phyloP scores from a whole-genome alignment of 2,888 invertebrate genomes.

The Cynaeus angustus region DNA sequence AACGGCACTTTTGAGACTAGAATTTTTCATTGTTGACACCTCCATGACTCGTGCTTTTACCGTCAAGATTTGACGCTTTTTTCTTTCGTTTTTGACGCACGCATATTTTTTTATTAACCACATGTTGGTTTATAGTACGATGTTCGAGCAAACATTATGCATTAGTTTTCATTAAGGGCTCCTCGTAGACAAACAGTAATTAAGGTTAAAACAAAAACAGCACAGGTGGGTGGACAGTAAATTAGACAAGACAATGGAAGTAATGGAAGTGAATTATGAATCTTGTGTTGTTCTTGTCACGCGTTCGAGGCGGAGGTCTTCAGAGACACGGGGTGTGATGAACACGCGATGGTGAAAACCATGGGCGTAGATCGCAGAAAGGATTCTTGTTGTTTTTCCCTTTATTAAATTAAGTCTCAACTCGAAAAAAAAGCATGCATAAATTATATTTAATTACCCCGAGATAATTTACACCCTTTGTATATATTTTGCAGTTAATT shows the following conservation, averaged over 20 bases:
- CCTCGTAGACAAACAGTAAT: constrained; percentile 54
- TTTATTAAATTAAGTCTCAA: constrained; percentile 42
- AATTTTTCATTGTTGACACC: constrained; percentile 25
- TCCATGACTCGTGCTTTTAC: constrained; percentile 24
- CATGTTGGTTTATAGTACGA: constrained; percentile 30
- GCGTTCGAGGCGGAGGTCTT: constrained; percentile 54
- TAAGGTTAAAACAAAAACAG: constrained; percentile 52
- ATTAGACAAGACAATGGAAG: constrained; percentile 50
- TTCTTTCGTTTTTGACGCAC: not conserved
- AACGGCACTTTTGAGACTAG: constrained; percentile 35
- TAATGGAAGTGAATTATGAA: constrained; percentile 60
- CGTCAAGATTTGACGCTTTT: constrained; percentile 8
- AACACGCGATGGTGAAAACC: constrained; percentile 54
- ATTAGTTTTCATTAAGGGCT: constrained; percentile 57
- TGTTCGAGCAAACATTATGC: constrained; percentile 37
- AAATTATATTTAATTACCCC: constrained; percentile 50
- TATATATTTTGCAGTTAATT: constrained; percentile 52
- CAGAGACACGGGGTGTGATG: constrained; percentile 60
- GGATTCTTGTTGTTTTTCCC: not conserved
- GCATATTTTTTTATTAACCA: constrained; percentile 27
- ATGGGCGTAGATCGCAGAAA: constrained; percentile 20
- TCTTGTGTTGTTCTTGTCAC: constrained; percentile 60
- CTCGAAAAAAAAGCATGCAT: constrained; percentile 48
- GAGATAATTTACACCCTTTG: constrained; percentile 50
- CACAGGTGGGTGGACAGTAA: constrained; percentile 48